A percentile compares a stretch with the other conserved stretches of the same genome.
phyloP scores from a whole-genome alignment of 2,888 invertebrate genomes.

The Caenorhabditis virilis region DNA sequence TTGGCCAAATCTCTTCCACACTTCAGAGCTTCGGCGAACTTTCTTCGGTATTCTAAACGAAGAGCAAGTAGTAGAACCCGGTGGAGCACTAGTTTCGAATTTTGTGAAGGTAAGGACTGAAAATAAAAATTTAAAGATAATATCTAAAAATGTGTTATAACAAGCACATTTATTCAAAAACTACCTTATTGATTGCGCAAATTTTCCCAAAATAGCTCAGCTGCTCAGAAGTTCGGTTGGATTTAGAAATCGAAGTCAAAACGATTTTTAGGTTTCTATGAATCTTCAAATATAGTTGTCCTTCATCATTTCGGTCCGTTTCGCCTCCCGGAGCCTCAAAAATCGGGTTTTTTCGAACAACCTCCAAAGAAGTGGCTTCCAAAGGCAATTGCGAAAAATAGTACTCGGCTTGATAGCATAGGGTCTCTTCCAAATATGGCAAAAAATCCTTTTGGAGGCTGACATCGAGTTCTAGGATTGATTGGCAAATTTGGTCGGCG shows the following conservation, averaged over 20 bases:
- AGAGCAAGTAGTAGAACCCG: conserved; percentile 26
- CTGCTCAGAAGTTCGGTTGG: conserved; percentile 22
- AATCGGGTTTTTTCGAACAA: conserved; percentile 30
- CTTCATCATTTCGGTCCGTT: conserved; percentile 10
- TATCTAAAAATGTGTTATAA: neutral
- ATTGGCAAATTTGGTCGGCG: conserved; percentile 9
- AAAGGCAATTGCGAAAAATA: conserved; percentile 19
- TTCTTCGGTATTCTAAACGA: conserved; percentile 17
- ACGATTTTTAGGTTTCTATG: conserved; percentile 16
- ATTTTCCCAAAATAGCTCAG: conserved; percentile 15
- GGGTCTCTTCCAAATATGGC: conserved; percentile 14
- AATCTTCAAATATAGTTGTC: conserved; percentile 10
- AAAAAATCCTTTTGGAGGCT: conserved; percentile 22
- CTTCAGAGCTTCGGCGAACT: conserved; percentile 19
- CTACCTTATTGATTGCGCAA: conserved; percentile 7
- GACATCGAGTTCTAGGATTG: conserved; percentile 27
- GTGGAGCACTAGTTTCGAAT: conserved; percentile 4
- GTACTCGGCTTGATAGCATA: conserved; percentile 16
- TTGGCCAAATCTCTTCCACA: conserved; percentile 6
- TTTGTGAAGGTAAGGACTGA: neutral
- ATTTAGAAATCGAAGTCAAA: conserved; percentile 16
- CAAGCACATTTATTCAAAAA: neutral
- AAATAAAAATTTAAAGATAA: neutral
- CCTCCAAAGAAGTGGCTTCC: conserved; percentile 11
- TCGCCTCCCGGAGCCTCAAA: conserved; percentile 17